These are phyloP conservation scores for Spea multiplicata DNA, from an alignment of 2,113 vertebrate genomes.

Conservation along the genomic window DNA sequence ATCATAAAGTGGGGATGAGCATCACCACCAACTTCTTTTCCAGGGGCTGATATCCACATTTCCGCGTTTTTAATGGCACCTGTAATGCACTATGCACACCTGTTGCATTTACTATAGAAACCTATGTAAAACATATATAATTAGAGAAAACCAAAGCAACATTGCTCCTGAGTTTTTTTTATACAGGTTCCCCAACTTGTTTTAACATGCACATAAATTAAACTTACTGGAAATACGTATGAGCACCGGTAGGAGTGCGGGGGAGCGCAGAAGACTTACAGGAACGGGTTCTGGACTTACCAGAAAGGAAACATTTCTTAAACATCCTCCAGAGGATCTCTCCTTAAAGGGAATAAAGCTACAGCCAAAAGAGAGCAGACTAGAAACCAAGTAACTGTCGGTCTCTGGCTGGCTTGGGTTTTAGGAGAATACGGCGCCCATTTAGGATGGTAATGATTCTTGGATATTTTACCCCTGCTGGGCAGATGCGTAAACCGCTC, in stretches of 20 bases:
- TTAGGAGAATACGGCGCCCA: too few species aligned
- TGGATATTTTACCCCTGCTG: too few species aligned
- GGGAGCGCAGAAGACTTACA: not conserved
- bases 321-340: conserved; percentile 7
- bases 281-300: conserved; percentile 9
- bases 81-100: too few species aligned
- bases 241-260: not conserved
- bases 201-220: not conserved
- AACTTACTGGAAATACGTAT: conserved; percentile 2
- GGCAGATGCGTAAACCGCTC: too few species aligned
- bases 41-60: too few species aligned
- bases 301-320: conserved; percentile 9
- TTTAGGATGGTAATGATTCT: too few species aligned
- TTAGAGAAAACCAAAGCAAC: not conserved
- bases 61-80: too few species aligned
- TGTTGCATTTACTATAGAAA: too few species aligned
- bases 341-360: not conserved
- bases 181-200: not conserved
- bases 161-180: not conserved
- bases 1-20: too few species aligned
- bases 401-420: not conserved
- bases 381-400: not conserved
- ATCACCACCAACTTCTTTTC: too few species aligned
- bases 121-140: too few species aligned
- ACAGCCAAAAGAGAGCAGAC: not conserved